Conservation (phyloP, 1,140 invertebrate genomes). For the Ptiloglossa arizonensis region DNA sequence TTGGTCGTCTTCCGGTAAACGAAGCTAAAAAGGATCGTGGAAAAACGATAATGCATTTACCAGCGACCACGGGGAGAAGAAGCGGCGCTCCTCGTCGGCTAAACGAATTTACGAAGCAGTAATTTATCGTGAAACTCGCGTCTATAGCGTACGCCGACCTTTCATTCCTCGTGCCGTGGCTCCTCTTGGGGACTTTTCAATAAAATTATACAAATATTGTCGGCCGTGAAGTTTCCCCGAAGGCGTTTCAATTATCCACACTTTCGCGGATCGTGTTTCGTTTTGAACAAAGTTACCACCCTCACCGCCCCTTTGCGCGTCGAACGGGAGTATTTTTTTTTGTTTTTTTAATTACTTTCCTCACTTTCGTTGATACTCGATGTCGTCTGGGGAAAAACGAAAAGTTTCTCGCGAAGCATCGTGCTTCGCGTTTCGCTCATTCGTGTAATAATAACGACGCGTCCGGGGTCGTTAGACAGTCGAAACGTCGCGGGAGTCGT, state of each 20-base stretch:
- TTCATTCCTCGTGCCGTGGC: neutral
- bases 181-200: neutral
- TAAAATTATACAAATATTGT: neutral
- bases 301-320: too few relatives aligned
- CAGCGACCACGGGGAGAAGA: neutral
- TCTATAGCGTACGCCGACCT: neutral
- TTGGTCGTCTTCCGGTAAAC: slow-evolving; percentile 10
- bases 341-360: neutral
- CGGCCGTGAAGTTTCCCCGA: neutral
- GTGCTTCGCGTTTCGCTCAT: too few relatives aligned
- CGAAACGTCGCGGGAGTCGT: too few relatives aligned
- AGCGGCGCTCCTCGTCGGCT: slow-evolving; percentile 11
- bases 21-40: neutral
- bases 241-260: slow-evolving; percentile 2
- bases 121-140: slow-evolving; percentile 47
- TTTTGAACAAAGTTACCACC: neutral
- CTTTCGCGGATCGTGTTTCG: neutral
- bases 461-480: too few relatives aligned
- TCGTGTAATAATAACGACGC: too few relatives aligned
- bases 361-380: neutral
- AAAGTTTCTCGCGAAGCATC: neutral
- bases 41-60: slow-evolving; percentile 50
- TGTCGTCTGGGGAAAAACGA: too few relatives aligned
- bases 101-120: slow-evolving; percentile 50
- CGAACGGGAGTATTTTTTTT: too few relatives aligned